phyloP scores from a whole-genome alignment of 2,113 vertebrate genomes.

The Mormyrus lacerda region DNA sequence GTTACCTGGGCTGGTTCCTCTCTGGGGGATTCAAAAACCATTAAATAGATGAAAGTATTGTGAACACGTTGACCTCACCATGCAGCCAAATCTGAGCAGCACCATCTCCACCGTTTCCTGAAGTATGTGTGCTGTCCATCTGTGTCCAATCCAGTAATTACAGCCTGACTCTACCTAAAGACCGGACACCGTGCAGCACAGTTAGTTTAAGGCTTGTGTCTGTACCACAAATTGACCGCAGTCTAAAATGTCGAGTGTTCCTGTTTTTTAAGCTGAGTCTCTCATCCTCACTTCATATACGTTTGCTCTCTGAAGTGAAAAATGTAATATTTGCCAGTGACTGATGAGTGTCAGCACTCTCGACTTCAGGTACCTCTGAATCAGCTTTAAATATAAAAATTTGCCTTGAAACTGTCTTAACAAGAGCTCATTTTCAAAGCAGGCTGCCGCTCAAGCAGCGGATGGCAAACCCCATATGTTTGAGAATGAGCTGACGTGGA shows the following conservation, averaged over 20 bases:
- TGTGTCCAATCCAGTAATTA: conserved; percentile 87
- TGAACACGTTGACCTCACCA: conserved; percentile 77
- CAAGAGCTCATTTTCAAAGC: neutral
- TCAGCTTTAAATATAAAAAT: neutral
- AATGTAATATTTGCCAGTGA: neutral
- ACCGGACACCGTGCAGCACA: conserved; percentile 70
- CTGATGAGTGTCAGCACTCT: neutral
- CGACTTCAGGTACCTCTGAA: neutral
- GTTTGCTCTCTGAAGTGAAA: conserved; percentile 45
- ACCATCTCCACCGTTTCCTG: conserved; percentile 54
- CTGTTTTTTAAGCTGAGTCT: neutral
- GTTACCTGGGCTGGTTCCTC: conserved; percentile 71
- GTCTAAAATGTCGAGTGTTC: conserved; percentile 63
- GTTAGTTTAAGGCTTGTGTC: conserved; percentile 71
- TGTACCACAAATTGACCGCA: conserved; percentile 78
- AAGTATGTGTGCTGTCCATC: conserved; percentile 72
- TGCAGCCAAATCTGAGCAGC: conserved; percentile 77
- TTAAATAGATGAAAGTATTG: conserved; percentile 82
- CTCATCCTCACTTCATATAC: conserved; percentile 26
- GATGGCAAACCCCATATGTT: neutral
- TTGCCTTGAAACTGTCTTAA: neutral
- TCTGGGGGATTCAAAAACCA: conserved; percentile 67
- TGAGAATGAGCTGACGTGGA: neutral
- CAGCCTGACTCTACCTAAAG: conserved; percentile 79
- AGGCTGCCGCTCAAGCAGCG: neutral